Conservation (phyloP, 2,888 invertebrate genomes). For the Chesias legatella region DNA sequence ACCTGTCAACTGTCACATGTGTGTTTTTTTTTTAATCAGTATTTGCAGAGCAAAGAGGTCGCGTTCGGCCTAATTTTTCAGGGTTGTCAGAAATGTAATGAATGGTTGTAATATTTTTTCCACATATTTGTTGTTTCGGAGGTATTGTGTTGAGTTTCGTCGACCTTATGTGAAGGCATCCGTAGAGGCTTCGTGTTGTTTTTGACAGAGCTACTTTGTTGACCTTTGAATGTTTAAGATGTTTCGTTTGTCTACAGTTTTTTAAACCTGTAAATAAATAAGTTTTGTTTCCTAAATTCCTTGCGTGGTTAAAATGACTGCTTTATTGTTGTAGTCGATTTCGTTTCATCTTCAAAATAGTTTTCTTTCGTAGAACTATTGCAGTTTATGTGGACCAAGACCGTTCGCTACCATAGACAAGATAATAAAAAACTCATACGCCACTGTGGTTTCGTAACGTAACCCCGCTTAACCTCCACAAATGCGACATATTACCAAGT, state of each 20-base stretch:
- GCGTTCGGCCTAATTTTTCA: constrained; percentile 17
- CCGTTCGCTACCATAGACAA: no score
- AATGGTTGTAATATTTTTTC: constrained; percentile 27
- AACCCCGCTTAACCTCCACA: constrained; percentile 66
- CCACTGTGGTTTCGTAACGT: constrained; percentile 52
- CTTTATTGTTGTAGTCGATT: no score
- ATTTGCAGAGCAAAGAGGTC: constrained; percentile 30
- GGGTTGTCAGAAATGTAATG: constrained; percentile 29
- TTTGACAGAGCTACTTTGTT: constrained; percentile 5
- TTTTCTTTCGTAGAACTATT: no score
- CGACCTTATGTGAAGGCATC: constrained; percentile 25
- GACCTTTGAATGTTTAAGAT: constrained; percentile 1
- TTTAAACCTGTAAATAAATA: no score
- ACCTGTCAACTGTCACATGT: constrained; percentile 53
- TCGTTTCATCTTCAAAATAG: no score
- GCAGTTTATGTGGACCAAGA: no score
- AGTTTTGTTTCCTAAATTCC: no score
- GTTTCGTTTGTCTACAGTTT: not conserved
- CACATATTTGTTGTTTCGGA: constrained; percentile 33
- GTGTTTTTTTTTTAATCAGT: constrained; percentile 38
- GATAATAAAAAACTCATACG: constrained; percentile 5
- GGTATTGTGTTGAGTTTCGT: constrained; percentile 31
- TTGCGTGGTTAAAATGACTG: no score
- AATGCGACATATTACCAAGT: constrained; percentile 62
- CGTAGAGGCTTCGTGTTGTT: constrained; percentile 15